Evolutionary conservation across 2,113 vertebrate species (phyloP).

Genomic region (Camelus dromedarius): DNA sequence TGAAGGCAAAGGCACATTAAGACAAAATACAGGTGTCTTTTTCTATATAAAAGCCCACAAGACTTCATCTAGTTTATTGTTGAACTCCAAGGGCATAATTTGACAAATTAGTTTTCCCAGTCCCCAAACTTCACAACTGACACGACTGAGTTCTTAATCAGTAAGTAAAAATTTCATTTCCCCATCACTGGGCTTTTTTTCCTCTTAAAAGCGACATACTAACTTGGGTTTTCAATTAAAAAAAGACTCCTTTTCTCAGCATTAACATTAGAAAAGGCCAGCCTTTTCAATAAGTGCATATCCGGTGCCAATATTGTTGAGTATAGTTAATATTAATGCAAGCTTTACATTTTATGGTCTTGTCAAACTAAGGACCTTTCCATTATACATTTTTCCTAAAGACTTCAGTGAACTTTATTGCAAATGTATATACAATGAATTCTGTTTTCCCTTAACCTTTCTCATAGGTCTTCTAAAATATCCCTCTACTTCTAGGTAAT

Average conservation of each 20-base stretch:
- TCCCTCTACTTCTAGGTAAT: background rate
- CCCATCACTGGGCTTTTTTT: background rate
- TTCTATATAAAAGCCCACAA: background rate
- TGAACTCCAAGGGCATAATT: slow-evolving; percentile 63
- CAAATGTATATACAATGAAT: slow-evolving; percentile 6
- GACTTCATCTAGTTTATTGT: slow-evolving; percentile 52
- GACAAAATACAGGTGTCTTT: slow-evolving; percentile 67
- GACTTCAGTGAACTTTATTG: background rate
- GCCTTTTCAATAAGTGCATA: background rate
- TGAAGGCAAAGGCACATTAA: slow-evolving; percentile 49
- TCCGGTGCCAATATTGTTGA: background rate
- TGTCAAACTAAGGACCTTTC: background rate
- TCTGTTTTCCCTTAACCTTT: slow-evolving; percentile 53
- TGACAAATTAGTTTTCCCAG: slow-evolving; percentile 64
- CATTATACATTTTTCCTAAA: background rate
- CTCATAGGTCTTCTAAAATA: slow-evolving; percentile 31
- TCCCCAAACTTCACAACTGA: slow-evolving; percentile 52
- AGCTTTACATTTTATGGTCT: slow-evolving; percentile 9
- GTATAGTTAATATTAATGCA: slow-evolving; percentile 42
- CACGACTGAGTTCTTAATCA: slow-evolving; percentile 56
- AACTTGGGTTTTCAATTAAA: slow-evolving; percentile 29
- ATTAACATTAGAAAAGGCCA: slow-evolving; percentile 44
- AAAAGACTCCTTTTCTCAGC: slow-evolving; percentile 12
- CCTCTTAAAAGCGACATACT: slow-evolving; percentile 21
- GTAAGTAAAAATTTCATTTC: slow-evolving; percentile 56